Percentiles rank a stretch among this genome's conserved stretches.
Conservation (phyloP, 2,797 vertebrate genomes). For the Myiothlypis chrysogaster region DNA sequence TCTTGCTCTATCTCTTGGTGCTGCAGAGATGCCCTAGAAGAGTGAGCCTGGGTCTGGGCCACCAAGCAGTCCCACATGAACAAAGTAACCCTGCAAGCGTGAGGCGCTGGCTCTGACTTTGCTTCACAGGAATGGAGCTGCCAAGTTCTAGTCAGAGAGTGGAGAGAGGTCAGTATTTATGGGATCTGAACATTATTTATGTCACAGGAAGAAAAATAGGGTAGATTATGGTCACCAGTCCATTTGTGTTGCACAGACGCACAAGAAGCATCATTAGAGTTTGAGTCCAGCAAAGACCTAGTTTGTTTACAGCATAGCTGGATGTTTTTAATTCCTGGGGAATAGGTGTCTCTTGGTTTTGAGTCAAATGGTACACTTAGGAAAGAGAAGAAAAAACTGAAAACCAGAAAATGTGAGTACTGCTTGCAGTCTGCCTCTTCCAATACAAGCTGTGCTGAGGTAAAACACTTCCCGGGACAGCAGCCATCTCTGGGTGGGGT, state of each 20-base stretch:
- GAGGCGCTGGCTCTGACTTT: background rate
- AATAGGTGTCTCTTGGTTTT: background rate
- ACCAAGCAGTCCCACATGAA: background rate
- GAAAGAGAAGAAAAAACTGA: background rate
- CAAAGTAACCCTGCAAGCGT: background rate
- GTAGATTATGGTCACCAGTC: background rate
- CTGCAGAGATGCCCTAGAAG: background rate
- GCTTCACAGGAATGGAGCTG: background rate
- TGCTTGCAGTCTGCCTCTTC: background rate
- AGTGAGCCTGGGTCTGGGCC: background rate
- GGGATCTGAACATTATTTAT: background rate
- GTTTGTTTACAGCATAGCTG: background rate
- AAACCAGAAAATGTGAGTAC: background rate
- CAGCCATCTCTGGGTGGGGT: constrained; percentile 43
- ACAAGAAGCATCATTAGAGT: background rate
- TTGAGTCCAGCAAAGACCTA: background rate
- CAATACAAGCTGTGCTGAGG: background rate
- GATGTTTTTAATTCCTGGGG: background rate
- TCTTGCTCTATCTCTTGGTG: rapidly evolving
- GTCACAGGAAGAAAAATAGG: background rate
- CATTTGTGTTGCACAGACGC: background rate
- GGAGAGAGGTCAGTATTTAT: background rate
- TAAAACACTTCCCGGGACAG: background rate
- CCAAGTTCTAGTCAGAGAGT: background rate
- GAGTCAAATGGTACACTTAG: background rate